Percentiles rank a stretch among this genome's conserved stretches.
Evolutionary conservation across 2,797 vertebrate species (phyloP).

Genomic region (Ceryle rudis): DNA sequence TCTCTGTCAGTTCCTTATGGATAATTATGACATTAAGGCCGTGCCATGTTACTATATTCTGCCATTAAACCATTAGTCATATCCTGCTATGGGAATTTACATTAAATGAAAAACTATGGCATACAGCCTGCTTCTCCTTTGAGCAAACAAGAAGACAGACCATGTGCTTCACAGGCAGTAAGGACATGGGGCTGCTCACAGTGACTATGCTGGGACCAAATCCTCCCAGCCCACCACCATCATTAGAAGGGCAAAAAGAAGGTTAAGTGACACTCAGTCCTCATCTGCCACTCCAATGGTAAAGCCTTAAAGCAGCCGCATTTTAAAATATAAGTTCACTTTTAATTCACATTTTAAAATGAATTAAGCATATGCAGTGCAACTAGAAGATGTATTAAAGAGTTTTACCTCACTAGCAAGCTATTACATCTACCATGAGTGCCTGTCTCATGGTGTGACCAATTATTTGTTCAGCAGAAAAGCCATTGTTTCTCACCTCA

Average conservation of each 20-base stretch:
- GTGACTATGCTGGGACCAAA: fast-evolving
- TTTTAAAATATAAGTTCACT: not conserved
- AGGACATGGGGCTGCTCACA: not conserved
- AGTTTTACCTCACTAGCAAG: not conserved
- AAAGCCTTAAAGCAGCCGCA: not conserved
- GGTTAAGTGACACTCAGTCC: not conserved
- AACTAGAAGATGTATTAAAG: not conserved
- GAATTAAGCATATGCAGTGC: not conserved
- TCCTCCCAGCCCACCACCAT: not conserved
- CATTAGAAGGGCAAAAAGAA: not conserved
- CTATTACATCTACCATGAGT: not conserved
- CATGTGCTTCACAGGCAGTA: not conserved
- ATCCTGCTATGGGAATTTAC: conserved; percentile 17
- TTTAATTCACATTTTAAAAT: not conserved
- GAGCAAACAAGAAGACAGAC: not conserved
- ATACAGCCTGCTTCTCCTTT: not conserved
- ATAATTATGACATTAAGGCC: conserved; percentile 27
- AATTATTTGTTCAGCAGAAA: conserved; percentile 49
- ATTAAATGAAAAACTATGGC: not conserved
- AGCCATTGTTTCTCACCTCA: conserved; percentile 42
- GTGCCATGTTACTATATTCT: not conserved
- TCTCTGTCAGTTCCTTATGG: not conserved
- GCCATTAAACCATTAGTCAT: conserved; percentile 3
- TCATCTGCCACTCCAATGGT: not conserved
- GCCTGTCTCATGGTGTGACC: not conserved